A percentile compares a stretch with the other conserved stretches of the same genome.
Evolutionary conservation across 2,888 invertebrate genomes (phyloP).

Genomic region (Desoria tigrina): DNA sequence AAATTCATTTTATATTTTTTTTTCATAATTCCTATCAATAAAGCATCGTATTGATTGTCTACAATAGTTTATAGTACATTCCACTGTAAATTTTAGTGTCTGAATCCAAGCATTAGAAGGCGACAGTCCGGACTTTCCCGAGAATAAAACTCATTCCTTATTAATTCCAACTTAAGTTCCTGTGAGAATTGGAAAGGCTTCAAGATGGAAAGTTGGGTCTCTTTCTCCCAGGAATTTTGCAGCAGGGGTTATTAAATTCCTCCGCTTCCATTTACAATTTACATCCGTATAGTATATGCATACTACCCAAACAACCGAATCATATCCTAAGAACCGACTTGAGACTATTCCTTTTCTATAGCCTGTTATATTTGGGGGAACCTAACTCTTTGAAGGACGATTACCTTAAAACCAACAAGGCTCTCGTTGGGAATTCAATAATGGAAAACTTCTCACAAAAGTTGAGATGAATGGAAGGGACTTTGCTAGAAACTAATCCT

Average conservation of each 20-base stretch:
- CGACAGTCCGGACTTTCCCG: background rate
- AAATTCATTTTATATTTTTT: too few relatives aligned
- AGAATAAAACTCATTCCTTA: conserved; percentile 6
- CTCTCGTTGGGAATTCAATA: conserved; percentile 12
- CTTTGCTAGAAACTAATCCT: conserved; percentile 16
- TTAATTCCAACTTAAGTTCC: background rate
- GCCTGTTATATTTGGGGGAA: too few relatives aligned
- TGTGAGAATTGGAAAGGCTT: conserved; percentile 5
- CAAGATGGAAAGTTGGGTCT: conserved; percentile 5
- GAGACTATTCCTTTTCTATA: conserved; percentile 1
- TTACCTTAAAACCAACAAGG: background rate
- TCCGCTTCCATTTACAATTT: too few relatives aligned
- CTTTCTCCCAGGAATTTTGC: conserved; percentile 4
- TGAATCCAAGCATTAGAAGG: too few relatives aligned
- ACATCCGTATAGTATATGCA: too few relatives aligned
- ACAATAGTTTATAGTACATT: too few relatives aligned
- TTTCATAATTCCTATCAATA: too few relatives aligned
- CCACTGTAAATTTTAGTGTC: too few relatives aligned
- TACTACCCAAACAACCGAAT: too few relatives aligned
- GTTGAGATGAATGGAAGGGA: conserved; percentile 17
- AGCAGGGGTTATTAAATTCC: conserved; percentile 8
- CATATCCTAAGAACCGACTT: background rate
- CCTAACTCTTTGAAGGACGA: background rate
- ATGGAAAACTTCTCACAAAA: conserved; percentile 20
- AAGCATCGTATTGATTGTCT: too few relatives aligned